Base-by-base conservation (phyloP, 2,113 vertebrate genomes). In the Nothoprocta perdicaria region DNA sequence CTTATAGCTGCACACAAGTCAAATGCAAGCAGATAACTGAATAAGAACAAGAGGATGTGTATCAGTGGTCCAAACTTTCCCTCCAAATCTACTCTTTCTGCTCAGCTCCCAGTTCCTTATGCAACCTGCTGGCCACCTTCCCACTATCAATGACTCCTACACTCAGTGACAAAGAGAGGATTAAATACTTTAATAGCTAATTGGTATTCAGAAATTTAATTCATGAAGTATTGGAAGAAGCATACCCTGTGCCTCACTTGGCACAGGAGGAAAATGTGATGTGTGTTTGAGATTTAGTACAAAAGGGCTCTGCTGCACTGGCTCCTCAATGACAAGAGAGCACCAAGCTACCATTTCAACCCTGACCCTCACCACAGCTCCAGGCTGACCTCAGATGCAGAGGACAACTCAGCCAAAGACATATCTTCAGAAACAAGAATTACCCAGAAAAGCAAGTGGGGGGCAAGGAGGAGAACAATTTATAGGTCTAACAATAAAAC, bases 201-300 rank as follows among this genome's bases (percentile, higher is more conserved):
- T 1, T 66, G 23, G 11, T 69, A n/a, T 77, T 74, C 55, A 41
- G 35, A 61, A 71, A 38, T 4, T 55, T 43, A 9, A 35, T 69
- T 72, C 5, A 46, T 41, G 22, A 72, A 52, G 14, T 5, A 4
- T 14, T 78, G 43, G 52, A 79, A 11, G 11, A 88, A 74, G 7
- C 8, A 38, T 8, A 5, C 7, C 7, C 67, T 38, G 7, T 75
- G 29, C 43, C 41, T 50, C 1, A 0, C 27, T 15, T 4, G 29
- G 16, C 48, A 29, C 29, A 62, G 35, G 18, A 67, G 19, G 21
- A 41, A 41, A 67, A n/a, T 26, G 14, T 5, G 74, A 17, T 11
- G 8, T 2, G 1, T 14, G 9, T 11, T 41, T 66, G 45, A 75
- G 26, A 27, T 78, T 62, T 63, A 7, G 38, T 11, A 21, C 9